Conservation (phyloP, 2,113 vertebrate species). For the Poeciliopsis turrubarensis region DNA sequence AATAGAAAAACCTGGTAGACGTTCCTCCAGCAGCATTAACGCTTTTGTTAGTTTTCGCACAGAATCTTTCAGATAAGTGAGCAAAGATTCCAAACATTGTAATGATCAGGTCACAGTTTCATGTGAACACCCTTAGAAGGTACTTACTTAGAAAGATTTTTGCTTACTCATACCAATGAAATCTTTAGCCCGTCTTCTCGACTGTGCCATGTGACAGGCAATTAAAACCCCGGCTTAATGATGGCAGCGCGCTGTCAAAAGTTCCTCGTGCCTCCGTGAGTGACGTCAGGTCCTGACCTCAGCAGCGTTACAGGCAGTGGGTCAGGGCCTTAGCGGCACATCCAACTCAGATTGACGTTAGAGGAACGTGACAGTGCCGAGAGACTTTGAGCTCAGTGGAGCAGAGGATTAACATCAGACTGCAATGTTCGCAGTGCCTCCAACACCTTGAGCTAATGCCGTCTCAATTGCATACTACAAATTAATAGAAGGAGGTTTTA, state of each 20-base stretch:
- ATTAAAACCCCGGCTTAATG: constrained; percentile 27
- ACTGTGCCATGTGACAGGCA: background rate
- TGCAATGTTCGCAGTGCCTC: constrained; percentile 50
- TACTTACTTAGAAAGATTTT: too few relatives aligned
- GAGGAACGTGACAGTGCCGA: constrained; percentile 72
- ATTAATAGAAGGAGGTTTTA: constrained; percentile 26
- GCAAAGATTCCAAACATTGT: too few relatives aligned
- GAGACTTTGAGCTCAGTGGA: constrained; percentile 67
- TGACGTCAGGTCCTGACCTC: constrained; percentile 57
- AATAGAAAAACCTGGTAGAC: too few relatives aligned
- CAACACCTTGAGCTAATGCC: constrained; percentile 28
- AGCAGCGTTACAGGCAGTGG: constrained; percentile 62
- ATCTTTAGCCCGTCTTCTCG: background rate
- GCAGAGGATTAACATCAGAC: constrained; percentile 63
- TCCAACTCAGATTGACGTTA: constrained; percentile 71
- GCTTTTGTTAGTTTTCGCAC: too few relatives aligned
- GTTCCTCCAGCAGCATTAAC: too few relatives aligned
- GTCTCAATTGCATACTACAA: constrained; percentile 39
- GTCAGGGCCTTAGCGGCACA: constrained; percentile 52
- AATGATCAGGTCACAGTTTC: too few relatives aligned
- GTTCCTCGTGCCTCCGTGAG: constrained; percentile 20
- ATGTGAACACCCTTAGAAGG: too few relatives aligned
- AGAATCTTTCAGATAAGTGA: too few relatives aligned
- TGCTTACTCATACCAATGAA: background rate
- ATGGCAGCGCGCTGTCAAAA: constrained; percentile 18